Evolutionary conservation across 1,140 invertebrate species (phyloP).

Genomic region (Polypedilum vanderplanki): DNA sequence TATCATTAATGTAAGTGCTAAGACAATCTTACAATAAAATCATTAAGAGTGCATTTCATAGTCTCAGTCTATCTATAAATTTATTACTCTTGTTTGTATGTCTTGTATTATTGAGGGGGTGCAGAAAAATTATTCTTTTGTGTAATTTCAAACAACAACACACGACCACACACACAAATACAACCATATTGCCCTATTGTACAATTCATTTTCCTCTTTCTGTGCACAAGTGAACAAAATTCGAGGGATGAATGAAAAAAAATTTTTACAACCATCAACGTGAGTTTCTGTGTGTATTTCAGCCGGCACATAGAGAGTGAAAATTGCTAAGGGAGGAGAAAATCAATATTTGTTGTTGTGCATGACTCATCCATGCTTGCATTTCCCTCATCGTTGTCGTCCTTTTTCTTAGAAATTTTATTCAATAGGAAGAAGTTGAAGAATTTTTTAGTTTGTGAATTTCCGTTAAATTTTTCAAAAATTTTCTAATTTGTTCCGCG

Average conservation of each 20-base stretch:
- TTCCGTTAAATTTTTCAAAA: no score
- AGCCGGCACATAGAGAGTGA: background rate
- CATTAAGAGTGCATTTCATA: background rate
- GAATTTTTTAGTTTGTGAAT: no score
- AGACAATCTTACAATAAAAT: background rate
- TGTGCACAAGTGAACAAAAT: background rate
- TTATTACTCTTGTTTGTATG: background rate
- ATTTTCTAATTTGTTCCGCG: no score
- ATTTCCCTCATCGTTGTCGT: background rate
- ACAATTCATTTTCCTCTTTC: background rate
- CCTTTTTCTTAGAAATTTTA: no score
- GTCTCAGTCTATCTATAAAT: background rate
- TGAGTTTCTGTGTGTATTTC: background rate
- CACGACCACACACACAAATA: conserved; percentile 3
- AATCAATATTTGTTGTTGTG: conserved; percentile 26
- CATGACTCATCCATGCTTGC: background rate
- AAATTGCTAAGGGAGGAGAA: background rate
- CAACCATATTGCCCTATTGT: conserved; percentile 1
- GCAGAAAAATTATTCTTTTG: conserved; percentile 10
- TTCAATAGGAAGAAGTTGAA: no score
- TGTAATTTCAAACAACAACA: conserved; percentile 1
- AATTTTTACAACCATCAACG: conserved; percentile 4
- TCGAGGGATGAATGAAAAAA: conserved; percentile 12
- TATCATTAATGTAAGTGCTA: background rate
- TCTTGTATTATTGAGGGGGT: background rate